Conservation (phyloP, 2,888 invertebrate genomes). For the Cylloceria caligata region DNA sequence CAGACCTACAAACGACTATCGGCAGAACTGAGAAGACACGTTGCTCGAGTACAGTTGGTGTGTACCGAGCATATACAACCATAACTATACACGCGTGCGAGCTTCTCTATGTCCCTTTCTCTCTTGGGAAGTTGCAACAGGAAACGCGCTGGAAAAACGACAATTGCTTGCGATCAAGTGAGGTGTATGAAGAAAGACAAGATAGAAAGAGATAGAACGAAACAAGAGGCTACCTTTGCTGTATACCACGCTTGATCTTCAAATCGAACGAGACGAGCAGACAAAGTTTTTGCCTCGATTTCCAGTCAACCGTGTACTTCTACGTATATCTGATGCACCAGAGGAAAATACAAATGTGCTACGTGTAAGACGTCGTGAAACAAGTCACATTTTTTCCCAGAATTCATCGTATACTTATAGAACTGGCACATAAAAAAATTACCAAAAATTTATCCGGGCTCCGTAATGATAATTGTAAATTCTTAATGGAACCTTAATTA, state of each 20-base stretch:
- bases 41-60: slow-evolving; percentile 28
- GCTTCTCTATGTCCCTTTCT: slow-evolving; percentile 9
- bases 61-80: slow-evolving; percentile 6
- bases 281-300: slow-evolving; percentile 54
- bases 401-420: slow-evolving; percentile 35
- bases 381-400: slow-evolving; percentile 53
- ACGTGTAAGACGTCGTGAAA: slow-evolving; percentile 40
- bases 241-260: slow-evolving; percentile 68
- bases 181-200: slow-evolving; percentile 40
- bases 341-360: slow-evolving; percentile 29
- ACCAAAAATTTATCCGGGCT: no score
- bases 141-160: slow-evolving; percentile 69
- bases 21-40: slow-evolving; percentile 43
- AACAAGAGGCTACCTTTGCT: slow-evolving; percentile 50
- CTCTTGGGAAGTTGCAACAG: slow-evolving; percentile 54
- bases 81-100: slow-evolving; percentile 30
- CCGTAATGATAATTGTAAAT: no score
- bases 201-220: slow-evolving; percentile 13
- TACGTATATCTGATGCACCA: slow-evolving; percentile 8
- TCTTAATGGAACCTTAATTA: background rate
- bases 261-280: slow-evolving; percentile 59
- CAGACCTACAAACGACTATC: slow-evolving; percentile 58
- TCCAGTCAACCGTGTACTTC: slow-evolving; percentile 11
- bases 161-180: slow-evolving; percentile 31
- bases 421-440: background rate